Percentiles rank a stretch among this genome's conserved stretches.
Conservation (phyloP, 2,888 invertebrate genomes). For the Stegophylla sp. region DNA sequence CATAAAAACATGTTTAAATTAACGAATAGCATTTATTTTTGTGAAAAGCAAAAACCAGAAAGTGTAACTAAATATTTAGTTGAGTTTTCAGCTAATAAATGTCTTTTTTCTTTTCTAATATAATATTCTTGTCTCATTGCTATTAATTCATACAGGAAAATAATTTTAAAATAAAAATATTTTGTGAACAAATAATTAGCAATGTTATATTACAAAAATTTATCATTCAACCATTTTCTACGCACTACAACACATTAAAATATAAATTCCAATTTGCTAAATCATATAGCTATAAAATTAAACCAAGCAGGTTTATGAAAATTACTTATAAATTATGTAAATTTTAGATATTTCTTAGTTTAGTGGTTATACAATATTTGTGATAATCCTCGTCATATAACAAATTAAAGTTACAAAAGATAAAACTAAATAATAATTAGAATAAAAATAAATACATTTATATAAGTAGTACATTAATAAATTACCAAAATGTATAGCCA, state of each 20-base stretch:
- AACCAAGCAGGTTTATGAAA: constrained; percentile 3
- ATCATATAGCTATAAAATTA: background rate
- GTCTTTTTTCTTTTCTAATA: no score
- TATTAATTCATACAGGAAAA: background rate
- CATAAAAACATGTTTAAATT: no score
- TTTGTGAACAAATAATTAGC: background rate
- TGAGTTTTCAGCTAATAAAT: no score
- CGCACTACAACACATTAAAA: background rate
- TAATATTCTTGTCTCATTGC: no score
- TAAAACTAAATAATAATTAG: background rate
- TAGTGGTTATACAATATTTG: background rate
- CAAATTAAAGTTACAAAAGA: background rate
- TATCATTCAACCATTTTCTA: background rate
- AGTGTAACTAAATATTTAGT: no score
- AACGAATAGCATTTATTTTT: no score
- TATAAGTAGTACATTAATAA: background rate
- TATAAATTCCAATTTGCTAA: background rate
- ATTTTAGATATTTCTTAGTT: background rate
- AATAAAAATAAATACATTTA: constrained; percentile 22
- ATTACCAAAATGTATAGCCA: constrained; percentile 13
- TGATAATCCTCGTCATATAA: background rate
- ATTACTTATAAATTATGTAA: background rate
- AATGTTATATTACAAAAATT: background rate
- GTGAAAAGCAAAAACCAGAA: no score
- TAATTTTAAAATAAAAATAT: background rate